Evolutionary conservation across 2,888 invertebrate genomes (phyloP), one percentile per base, ranked within the genome.

Genomic region (Agonopterix heracliana): DNA sequence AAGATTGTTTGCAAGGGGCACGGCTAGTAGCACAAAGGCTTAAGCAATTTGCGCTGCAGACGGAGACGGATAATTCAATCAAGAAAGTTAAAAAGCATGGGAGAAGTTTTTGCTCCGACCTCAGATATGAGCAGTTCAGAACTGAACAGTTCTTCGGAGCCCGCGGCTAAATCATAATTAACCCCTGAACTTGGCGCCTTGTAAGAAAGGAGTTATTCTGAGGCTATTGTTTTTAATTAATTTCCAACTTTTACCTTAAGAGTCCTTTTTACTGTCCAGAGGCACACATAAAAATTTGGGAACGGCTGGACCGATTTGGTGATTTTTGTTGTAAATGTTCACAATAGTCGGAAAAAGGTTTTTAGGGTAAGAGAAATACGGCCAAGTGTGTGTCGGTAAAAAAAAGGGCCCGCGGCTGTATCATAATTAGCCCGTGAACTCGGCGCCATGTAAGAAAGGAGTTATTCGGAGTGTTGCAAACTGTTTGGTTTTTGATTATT

Each of bases 201-300:
- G 63, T 62, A 64, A 65, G 63, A 63, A 67, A 61, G 51, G 63
- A 71, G 66, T 66, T 72, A 64, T 64, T 63, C 63, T 66, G 68
- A 56, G 63, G 62, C 71, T 69, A 74, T 76, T 79, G 75, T 75
- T 77, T 73, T 76, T 74, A 77, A 78, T 74, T 70, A 73, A 78
- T 74, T 70, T 63, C 53, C 59, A 69, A 70, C 65, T 68, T 75
- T 65, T n/a, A n/a, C n/a, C n/a, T n/a, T n/a, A n/a, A n/a, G n/a
- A n/a, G n/a, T n/a, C n/a, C n/a, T n/a, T n/a, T n/a, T n/a, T n/a
- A n/a, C n/a, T n/a, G n/a, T n/a, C n/a, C n/a, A n/a, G n/a, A n/a
- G n/a, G n/a, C n/a, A n/a, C n/a, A n/a, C n/a, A n/a, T n/a, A n/a
- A n/a, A n/a, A n/a, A n/a, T n/a, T n/a, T n/a, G n/a, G n/a, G n/a